phyloP scores from a whole-genome alignment of 2,113 vertebrate genomes.

The Lethenteron camtschaticum region DNA sequence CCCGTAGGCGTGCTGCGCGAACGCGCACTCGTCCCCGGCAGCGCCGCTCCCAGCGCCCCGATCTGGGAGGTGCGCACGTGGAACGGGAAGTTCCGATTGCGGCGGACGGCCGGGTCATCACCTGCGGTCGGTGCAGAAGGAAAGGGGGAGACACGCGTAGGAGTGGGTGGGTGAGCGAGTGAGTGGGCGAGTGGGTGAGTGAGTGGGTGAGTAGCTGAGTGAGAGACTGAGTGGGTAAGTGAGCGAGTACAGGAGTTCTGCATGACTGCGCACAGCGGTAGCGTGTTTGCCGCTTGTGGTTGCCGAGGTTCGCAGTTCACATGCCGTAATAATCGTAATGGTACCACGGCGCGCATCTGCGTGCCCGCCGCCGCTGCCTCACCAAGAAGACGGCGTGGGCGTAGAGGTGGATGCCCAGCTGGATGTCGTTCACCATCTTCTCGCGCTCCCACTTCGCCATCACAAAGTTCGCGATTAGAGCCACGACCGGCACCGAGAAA shows the following conservation, averaged over 20 bases:
- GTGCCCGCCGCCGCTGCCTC: constrained; percentile 10
- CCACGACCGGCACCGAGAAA: constrained; percentile 63
- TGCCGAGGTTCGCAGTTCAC: too few relatives aligned
- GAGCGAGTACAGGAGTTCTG: too few relatives aligned
- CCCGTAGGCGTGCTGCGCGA: constrained; percentile 62
- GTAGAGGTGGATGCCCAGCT: constrained; percentile 64
- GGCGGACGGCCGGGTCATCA: constrained; percentile 61
- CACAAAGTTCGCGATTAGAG: constrained; percentile 65
- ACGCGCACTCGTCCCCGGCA: constrained; percentile 23
- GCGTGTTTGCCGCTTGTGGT: too few relatives aligned
- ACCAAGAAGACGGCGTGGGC: constrained; percentile 62
- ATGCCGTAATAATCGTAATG: too few relatives aligned
- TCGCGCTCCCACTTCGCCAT: constrained; percentile 75
- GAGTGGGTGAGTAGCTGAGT: too few relatives aligned
- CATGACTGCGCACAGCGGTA: too few relatives aligned
- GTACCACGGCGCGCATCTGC: too few relatives aligned
- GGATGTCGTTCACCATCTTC: constrained; percentile 79
- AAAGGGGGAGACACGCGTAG: too few relatives aligned
- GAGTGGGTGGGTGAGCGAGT: too few relatives aligned
- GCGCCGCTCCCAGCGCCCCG: constrained; percentile 31
- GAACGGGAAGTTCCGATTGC: constrained; percentile 83
- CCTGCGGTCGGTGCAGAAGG: constrained; percentile 16
- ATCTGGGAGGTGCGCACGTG: constrained; percentile 76
- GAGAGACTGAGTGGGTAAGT: too few relatives aligned
- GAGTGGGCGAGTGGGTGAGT: too few relatives aligned